Base-by-base conservation (phyloP, 2,113 vertebrate genomes). In the Conger conger region DNA sequence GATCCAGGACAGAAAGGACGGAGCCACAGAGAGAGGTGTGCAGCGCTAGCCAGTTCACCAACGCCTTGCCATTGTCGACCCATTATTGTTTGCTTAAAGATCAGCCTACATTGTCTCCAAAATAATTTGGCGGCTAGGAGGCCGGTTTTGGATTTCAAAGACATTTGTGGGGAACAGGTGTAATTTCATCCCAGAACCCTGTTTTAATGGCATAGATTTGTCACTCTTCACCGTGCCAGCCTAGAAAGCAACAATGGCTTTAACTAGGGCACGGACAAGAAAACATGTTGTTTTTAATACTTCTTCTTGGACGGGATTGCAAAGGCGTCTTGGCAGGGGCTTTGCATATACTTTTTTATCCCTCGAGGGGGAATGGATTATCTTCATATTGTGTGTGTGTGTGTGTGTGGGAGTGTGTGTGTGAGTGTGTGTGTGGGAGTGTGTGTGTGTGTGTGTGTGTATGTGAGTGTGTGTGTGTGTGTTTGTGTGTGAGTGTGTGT, bases 141-240 rank as follows among this genome's bases (percentile, higher is more conserved):
- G 90, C 89, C 89, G 89, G 93, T 91, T 93, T 97, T 95, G 88
- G 85, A 93, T 97, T 97, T 97, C 96, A 97, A 96, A 97, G 94
- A 89, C 91, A 91, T 95, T 96, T 96, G 94, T 95, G 96, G 96
- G 94, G 94, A 94, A 95, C 94, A 95, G 96, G 93, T 97, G 97
- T 97, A 97, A 97, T 98, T 97, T 97, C 96, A 99, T 97, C 94
- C 92, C 89, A 86, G 87, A 57, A 86, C 85, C 73, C 87, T 90
- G 83, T 89, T 93, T 95, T 94, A 95, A 94, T 89, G 91, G 89
- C 6, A 76, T 92, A 90, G 92, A 88, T 93, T 93, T 96, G 94
- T 95, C 91, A 90, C 30, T 91, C 94, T 93, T 91, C 93, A 95
- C 95, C 91, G 93, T 96, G 95, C 94, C 94, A 95, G 93, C 92